Evolutionary conservation across 2,888 invertebrate species (phyloP).

Genomic region (Malachius bipustulatus): DNA sequence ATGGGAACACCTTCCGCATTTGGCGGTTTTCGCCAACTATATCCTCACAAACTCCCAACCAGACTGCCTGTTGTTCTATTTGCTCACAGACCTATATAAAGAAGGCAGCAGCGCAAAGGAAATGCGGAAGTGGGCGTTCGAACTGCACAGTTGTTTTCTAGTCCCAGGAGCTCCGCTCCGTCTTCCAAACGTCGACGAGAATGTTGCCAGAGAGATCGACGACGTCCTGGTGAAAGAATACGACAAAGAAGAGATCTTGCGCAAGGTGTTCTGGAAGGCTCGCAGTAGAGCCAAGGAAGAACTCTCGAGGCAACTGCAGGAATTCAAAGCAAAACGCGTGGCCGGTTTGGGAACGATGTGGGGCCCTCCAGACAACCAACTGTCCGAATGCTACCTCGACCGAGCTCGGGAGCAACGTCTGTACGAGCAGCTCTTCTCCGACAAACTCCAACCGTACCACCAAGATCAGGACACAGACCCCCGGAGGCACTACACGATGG

Average conservation of each 20-base stretch:
- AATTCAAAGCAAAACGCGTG: slow-evolving; percentile 74
- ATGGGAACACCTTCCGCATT: slow-evolving; percentile 76
- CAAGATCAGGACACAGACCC: slow-evolving; percentile 54
- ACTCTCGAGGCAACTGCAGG: slow-evolving; percentile 64
- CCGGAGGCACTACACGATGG: slow-evolving; percentile 56
- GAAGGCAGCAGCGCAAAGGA: slow-evolving; percentile 74
- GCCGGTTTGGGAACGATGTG: slow-evolving; percentile 83
- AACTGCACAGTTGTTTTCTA: slow-evolving; percentile 93
- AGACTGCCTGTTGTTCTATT: slow-evolving; percentile 57
- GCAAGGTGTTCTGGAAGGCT: slow-evolving; percentile 83
- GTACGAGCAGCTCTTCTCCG: slow-evolving; percentile 60
- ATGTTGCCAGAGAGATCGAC: slow-evolving; percentile 81
- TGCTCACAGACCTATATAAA: slow-evolving; percentile 85
- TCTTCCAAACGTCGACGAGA: slow-evolving; percentile 71
- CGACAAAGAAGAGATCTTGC: slow-evolving; percentile 81
- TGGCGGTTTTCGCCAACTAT: slow-evolving; percentile 91
- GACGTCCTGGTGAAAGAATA: slow-evolving; percentile 70
- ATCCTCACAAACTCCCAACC: slow-evolving; percentile 72
- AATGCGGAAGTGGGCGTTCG: slow-evolving; percentile 97
- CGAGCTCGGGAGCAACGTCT: slow-evolving; percentile 63
- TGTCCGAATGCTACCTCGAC: slow-evolving; percentile 70
- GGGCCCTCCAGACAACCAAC: slow-evolving; percentile 71
- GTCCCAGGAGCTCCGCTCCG: slow-evolving; percentile 78
- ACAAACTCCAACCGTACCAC: slow-evolving; percentile 40
- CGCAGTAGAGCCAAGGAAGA: slow-evolving; percentile 73